phyloP scores from a whole-genome alignment of 1,140 invertebrate genomes.

The Hylyphantes graminicola region DNA sequence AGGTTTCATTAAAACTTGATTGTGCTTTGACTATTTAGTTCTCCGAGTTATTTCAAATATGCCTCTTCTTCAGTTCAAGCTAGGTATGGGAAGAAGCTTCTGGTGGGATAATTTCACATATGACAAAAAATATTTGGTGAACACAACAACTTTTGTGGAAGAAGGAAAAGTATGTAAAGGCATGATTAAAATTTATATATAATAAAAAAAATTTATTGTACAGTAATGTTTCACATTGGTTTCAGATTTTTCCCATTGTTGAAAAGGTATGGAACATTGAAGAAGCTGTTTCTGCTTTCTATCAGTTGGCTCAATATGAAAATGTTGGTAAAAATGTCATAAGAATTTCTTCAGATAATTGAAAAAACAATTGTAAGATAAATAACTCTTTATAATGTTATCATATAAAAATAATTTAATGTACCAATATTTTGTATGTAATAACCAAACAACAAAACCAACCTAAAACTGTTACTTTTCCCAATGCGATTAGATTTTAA shows the following conservation, averaged over 20 bases:
- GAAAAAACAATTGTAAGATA: background rate
- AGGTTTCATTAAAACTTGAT: no score
- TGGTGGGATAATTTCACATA: slow-evolving; percentile 43
- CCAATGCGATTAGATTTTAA: no score
- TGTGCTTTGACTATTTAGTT: no score
- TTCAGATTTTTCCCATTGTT: slow-evolving; percentile 72
- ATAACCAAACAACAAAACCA: no score
- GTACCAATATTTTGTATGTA: no score
- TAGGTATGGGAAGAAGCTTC: slow-evolving; percentile 21
- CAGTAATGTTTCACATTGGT: background rate
- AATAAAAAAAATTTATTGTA: background rate
- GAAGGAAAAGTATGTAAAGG: slow-evolving; percentile 30
- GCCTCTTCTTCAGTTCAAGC: slow-evolving; percentile 24
- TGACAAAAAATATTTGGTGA: slow-evolving; percentile 34
- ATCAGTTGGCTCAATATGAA: slow-evolving; percentile 75
- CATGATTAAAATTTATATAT: background rate
- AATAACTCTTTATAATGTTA: no score
- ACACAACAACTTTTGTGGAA: slow-evolving; percentile 14
- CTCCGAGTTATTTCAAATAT: no score
- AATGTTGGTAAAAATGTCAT: slow-evolving; percentile 74
- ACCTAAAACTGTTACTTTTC: no score
- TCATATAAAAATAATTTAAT: no score
- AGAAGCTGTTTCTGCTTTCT: slow-evolving; percentile 77
- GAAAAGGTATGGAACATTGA: slow-evolving; percentile 76
- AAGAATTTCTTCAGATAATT: background rate